Evolutionary conservation across 2,888 invertebrate species (phyloP), one percentile per base, ranked within the genome.

Genomic region (Ditula angustiorana): DNA sequence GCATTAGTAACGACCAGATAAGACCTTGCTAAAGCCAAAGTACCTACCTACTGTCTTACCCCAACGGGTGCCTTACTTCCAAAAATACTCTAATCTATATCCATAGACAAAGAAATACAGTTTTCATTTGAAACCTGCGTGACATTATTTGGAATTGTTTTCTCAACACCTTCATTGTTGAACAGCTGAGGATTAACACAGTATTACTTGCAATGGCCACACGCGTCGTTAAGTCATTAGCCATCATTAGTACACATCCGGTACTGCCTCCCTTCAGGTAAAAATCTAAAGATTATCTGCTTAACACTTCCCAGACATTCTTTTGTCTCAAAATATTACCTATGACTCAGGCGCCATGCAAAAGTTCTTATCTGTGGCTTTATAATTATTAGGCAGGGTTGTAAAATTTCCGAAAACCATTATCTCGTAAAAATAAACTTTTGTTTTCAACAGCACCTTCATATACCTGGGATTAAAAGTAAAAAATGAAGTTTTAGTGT

Each of bases 291-390:
- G 33, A 56, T 66, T 58, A 57, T 62, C 52, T 16, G 1, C 16
- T 56, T 52, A 24, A 46, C 47, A 58, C 46, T 67, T 68, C 56
- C n/a, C 8, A 26, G 66, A 67, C 69, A 19, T 55, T 63, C 73
- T 71, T 78, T 78, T 77, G 77, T 77, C 78, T 71, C 70, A 68
- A 69, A 80, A 81, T 79, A 75, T 81, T 82, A 78, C 76, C 74
- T 68, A 68, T 67, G 76, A 78, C 66, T 82, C 80, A 78, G 49
- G 64, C 55, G 55, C 70, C 68, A 21, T 75, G 77, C 69, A 68
- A 80, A 75, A 57, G 68, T 68, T 73, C 59, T 62, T 66, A 66
- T 76, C 74, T 74, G 61, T 11, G 65, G 69, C 70, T 79, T 75
- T 73, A 72, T 71, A 76, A 74, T 70, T 71, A 70, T 79, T 77